These are phyloP conservation scores for Ifrita kowaldi DNA, from an alignment of 2,113 vertebrate species.

Conservation along the genomic window DNA sequence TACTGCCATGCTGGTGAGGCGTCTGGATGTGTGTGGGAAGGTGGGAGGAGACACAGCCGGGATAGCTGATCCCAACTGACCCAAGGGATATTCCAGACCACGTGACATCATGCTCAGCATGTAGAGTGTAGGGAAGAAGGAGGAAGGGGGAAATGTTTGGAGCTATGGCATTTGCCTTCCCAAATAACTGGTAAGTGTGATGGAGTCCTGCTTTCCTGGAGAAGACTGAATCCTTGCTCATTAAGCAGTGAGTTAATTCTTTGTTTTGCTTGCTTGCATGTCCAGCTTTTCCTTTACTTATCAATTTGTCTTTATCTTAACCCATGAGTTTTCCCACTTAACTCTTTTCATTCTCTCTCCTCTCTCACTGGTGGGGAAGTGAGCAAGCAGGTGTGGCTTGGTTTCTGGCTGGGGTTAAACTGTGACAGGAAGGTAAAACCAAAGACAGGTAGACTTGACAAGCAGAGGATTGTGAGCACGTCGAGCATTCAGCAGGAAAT, in stretches of 20 bases:
- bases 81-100: neutral
- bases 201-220: neutral
- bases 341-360: neutral
- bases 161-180: neutral
- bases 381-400: neutral
- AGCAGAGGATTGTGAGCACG: neutral
- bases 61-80: neutral
- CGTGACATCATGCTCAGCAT: neutral
- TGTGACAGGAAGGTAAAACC: neutral
- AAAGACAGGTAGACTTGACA: neutral
- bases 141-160: neutral
- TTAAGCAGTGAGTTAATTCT: neutral
- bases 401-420: neutral
- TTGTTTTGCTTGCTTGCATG: neutral
- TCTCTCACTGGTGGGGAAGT: accelerated
- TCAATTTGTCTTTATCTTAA: neutral
- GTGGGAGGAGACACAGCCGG: neutral
- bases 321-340: neutral
- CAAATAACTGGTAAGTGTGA: neutral
- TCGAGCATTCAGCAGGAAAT: neutral
- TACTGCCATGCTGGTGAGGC: accelerated
- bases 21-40: too few species aligned
- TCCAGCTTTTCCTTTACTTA: neutral
- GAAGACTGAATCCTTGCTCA: neutral
- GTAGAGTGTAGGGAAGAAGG: neutral